phyloP scores from a whole-genome alignment of 2,113 vertebrate genomes.

The Turdus rufiventris region DNA sequence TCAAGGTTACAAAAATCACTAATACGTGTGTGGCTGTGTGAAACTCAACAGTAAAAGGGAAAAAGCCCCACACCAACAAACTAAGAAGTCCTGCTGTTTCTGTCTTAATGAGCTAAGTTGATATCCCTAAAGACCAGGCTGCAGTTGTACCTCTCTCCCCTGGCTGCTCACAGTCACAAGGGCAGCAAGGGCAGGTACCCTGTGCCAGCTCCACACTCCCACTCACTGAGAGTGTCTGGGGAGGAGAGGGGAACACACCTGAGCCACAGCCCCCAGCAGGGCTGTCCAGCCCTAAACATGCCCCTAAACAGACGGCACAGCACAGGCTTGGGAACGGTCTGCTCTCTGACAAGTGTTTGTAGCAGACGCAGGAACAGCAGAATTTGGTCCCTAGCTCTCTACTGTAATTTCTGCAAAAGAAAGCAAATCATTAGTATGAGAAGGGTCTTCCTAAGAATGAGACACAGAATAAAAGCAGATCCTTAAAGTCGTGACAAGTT shows the following conservation, averaged over 20 bases:
- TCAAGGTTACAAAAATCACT: not conserved
- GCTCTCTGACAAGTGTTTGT: not conserved
- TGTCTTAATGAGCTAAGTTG: not conserved
- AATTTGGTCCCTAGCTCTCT: not conserved
- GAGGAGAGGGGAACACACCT: not conserved
- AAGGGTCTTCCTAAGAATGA: not conserved
- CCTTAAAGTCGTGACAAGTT: not conserved
- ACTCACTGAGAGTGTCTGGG: rapidly evolving
- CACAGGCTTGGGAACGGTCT: rapidly evolving
- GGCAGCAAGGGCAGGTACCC: not conserved
- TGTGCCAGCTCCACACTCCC: rapidly evolving
- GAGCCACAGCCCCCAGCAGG: not conserved
- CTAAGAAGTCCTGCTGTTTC: not conserved
- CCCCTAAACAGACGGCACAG: not conserved
- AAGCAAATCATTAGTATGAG: not conserved
- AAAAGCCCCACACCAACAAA: not conserved
- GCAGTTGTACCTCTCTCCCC: not conserved
- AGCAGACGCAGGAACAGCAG: not conserved
- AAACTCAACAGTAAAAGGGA: not conserved
- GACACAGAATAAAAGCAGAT: not conserved
- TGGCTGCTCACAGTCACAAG: not conserved
- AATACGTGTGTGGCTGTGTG: rapidly evolving
- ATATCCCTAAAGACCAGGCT: not conserved
- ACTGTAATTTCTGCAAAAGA: not conserved
- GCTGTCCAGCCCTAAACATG: not conserved